A percentile compares a stretch with the other conserved stretches of the same genome.
Evolutionary conservation across 1,140 invertebrate species (phyloP).

Genomic region (Zaprionus gabonicus): DNA sequence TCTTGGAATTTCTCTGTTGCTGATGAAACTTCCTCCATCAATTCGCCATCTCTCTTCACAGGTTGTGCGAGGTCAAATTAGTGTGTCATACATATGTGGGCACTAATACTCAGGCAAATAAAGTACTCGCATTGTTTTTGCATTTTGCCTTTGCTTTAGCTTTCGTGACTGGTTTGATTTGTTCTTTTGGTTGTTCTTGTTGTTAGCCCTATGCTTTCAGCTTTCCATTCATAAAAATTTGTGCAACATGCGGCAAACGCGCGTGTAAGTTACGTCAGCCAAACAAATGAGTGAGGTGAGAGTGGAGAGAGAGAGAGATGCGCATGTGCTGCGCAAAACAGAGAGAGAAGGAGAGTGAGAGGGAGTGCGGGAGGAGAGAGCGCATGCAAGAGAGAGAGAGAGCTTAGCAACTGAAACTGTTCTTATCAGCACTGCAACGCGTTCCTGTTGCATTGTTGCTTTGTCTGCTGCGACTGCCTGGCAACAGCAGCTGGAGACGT

Average conservation of each 20-base stretch:
- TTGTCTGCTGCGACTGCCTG: not conserved
- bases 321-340: slow-evolving; percentile 21
- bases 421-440: slow-evolving; percentile 2
- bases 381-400: not conserved
- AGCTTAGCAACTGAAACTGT: not conserved
- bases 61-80: slow-evolving; percentile 13
- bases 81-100: not conserved
- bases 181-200: slow-evolving; percentile 24
- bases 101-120: not conserved
- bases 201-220: slow-evolving; percentile 36
- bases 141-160: not conserved
- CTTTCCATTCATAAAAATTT: slow-evolving; percentile 77
- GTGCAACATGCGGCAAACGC: slow-evolving; percentile 66
- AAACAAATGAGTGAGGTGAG: slow-evolving; percentile 33
- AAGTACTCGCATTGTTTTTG: not conserved
- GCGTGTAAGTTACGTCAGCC: slow-evolving; percentile 68
- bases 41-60: not conserved
- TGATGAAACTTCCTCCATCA: slow-evolving; percentile 11
- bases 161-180: slow-evolving; percentile 26
- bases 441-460: not conserved
- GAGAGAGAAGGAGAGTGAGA: not conserved
- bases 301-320: slow-evolving; percentile 25
- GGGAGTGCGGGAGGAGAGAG: not conserved
- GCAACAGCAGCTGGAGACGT: slow-evolving; percentile 35
- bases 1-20: not conserved